Evolutionary conservation across 1,140 invertebrate genomes (phyloP).

Genomic region (Melanaphis sacchari): DNA sequence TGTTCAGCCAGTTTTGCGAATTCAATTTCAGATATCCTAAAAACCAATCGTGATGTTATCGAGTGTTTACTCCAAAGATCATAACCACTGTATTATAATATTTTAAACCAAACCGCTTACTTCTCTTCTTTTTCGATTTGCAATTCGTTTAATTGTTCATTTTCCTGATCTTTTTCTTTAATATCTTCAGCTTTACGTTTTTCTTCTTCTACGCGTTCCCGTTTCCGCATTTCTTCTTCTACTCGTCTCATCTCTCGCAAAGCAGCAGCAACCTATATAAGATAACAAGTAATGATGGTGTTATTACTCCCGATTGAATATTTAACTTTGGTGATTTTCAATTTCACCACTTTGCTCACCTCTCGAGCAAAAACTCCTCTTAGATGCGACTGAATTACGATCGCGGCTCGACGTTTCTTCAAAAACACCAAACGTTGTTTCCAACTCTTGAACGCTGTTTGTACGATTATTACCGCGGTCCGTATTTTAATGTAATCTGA

Average conservation of each 20-base stretch:
- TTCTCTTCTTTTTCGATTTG: conserved; percentile 38
- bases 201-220: conserved; percentile 77
- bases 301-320: not conserved
- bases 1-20: conserved; percentile 79
- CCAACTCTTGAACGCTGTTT: conserved; percentile 88
- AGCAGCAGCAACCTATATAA: conserved; percentile 74
- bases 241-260: conserved; percentile 88
- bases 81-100: not conserved
- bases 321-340: not conserved
- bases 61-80: not conserved
- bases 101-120: not conserved
- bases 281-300: not conserved
- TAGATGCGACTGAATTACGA: conserved; percentile 88
- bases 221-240: conserved; percentile 86
- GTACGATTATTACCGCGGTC: conserved; percentile 79
- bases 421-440: conserved; percentile 83
- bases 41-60: conserved; percentile 60
- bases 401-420: conserved; percentile 80
- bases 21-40: conserved; percentile 76
- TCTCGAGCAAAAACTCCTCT: conserved; percentile 90
- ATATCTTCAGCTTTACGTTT: conserved; percentile 67
- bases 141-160: conserved; percentile 59
- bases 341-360: conserved; percentile 63
- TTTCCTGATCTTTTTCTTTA: conserved; percentile 65
- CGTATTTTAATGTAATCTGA: conserved; percentile 74